Evolutionary conservation across 2,888 invertebrate species (phyloP).

Genomic region (Antheraea assamensis): DNA sequence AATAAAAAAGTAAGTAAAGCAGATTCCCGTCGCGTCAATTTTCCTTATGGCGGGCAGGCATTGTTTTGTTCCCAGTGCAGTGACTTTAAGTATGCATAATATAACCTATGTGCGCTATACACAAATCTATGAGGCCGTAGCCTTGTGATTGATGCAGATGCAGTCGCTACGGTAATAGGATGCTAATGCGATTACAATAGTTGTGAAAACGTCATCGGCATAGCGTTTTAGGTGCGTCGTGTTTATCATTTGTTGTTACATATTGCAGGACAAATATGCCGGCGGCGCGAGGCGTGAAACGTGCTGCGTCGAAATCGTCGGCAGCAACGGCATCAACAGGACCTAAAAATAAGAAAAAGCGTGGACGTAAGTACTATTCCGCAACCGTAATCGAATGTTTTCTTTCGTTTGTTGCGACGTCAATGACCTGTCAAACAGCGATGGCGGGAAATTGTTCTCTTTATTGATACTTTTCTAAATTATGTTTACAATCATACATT

Average conservation of each 20-base stretch:
- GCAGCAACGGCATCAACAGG: slow-evolving; percentile 58
- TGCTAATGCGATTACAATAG: slow-evolving; percentile 69
- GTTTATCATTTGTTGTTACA: slow-evolving; percentile 73
- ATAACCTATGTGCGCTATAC: slow-evolving; percentile 76
- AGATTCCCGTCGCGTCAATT: slow-evolving; percentile 38
- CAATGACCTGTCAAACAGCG: slow-evolving; percentile 79
- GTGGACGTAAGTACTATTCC: slow-evolving; percentile 62
- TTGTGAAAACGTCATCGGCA: slow-evolving; percentile 69
- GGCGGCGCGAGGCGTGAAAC: slow-evolving; percentile 78
- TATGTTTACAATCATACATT: slow-evolving; percentile 39
- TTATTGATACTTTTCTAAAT: slow-evolving; percentile 36
- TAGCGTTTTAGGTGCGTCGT: slow-evolving; percentile 37
- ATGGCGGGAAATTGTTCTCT: slow-evolving; percentile 74
- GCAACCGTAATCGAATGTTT: slow-evolving; percentile 63
- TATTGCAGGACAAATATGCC: slow-evolving; percentile 78
- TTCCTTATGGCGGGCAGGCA: slow-evolving; percentile 56
- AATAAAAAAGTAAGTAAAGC: slow-evolving; percentile 68
- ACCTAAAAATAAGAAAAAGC: slow-evolving; percentile 79
- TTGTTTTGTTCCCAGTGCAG: slow-evolving; percentile 74
- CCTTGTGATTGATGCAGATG: slow-evolving; percentile 72
- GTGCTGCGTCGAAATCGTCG: slow-evolving; percentile 73
- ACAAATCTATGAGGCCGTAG: slow-evolving; percentile 72
- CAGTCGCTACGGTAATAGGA: slow-evolving; percentile 58
- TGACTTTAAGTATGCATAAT: slow-evolving; percentile 72
- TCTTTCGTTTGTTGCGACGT: slow-evolving; percentile 75